Evolutionary conservation across 2,113 vertebrate genomes (phyloP), one percentile per base, ranked within the genome.

Genomic region (Corvus hawaiiensis): DNA sequence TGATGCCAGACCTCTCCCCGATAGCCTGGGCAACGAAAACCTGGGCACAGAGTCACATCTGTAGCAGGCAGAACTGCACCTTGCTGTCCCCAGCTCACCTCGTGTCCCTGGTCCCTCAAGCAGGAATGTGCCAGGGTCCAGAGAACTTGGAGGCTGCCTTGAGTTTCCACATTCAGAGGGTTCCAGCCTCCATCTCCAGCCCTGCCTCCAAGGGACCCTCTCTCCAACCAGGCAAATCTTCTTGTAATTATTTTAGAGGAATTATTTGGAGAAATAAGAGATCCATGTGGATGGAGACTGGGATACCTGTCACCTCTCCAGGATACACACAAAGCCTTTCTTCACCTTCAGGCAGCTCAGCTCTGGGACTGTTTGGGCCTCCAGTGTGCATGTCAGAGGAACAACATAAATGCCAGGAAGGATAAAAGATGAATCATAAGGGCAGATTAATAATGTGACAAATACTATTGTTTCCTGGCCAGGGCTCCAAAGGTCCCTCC

Each of bases 41-140:
- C 79, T 59, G 63, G n/a, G 55, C 14, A 35, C 91, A 14, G 61
- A 77, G 48, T 87, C 46, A 12, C 74, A 21, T 78, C 92, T 77
- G 95, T n/a, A 95, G 91, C 92, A 91, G 84, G 74, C 86, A 90
- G 92, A 96, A 11, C 3, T 32, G 49, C 2, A 1, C 43, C 66
- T 52, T 23, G 32, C 74, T 54, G 46, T 46, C 48, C 41, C 17
- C 62, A 72, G 1, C 16, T n/a, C 22, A 44, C 46, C 30, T 54
- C 0, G 2, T 49, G 35, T 44, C 62, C 15, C 46, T 5, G 13
- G 16, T 20, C 18, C 30, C 33, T 80, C 27, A 41, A 56, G 37
- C 0, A 0, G 46, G n/a, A 73, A 3, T 1, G 11, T 19, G 3
- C 21, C 32, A 13, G 61, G 3, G 4, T 39, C 44, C 61, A 9